Evolutionary conservation across 2,113 vertebrate genomes (phyloP).

Genomic region (Microtus pennsylvanicus): DNA sequence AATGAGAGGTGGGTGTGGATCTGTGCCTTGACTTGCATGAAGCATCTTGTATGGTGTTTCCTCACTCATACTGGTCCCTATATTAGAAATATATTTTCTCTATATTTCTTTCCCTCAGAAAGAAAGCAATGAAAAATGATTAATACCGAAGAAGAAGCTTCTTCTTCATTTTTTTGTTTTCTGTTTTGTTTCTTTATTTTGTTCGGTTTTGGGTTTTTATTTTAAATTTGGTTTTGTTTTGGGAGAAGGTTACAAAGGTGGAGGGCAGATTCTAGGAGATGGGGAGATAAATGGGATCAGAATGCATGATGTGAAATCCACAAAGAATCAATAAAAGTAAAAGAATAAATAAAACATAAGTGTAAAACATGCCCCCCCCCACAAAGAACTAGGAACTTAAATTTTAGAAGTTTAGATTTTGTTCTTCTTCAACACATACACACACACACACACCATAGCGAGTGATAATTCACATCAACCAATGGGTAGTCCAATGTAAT

Average conservation of each 20-base stretch:
- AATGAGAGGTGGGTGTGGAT: not conserved
- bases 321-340: not conserved
- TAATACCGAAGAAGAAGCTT: not conserved
- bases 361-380: not conserved
- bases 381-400: slow-evolving; percentile 5
- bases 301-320: not conserved
- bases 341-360: slow-evolving; percentile 16
- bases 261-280: not conserved
- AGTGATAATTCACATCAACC: not conserved
- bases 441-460: not conserved
- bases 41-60: not conserved
- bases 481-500: not conserved
- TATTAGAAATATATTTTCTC: not conserved
- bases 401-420: not conserved
- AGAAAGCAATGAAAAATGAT: not conserved
- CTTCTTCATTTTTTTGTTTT: not conserved
- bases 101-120: not conserved
- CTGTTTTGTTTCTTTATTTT: not conserved
- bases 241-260: not conserved
- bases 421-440: not conserved
- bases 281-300: not conserved
- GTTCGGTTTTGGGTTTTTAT: not conserved
- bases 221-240: not conserved
- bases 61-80: not conserved
- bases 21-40: not conserved